Conservation (phyloP, 2,113 vertebrate species). For the Myotis brandtii region DNA sequence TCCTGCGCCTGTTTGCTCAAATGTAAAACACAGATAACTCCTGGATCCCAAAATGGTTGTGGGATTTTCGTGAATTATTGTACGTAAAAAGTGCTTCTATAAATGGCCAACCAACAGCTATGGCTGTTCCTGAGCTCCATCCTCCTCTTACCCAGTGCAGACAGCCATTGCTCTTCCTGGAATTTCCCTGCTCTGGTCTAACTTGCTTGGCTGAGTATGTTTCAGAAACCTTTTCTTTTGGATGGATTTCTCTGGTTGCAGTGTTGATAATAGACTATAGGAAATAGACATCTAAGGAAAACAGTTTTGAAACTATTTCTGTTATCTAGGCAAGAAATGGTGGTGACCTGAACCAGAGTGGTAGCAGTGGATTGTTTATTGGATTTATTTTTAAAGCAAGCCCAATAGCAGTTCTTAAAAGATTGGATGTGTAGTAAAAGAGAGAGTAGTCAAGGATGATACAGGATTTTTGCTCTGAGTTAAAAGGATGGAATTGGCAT, state of each 20-base stretch:
- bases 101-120: background rate
- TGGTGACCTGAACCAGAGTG: background rate
- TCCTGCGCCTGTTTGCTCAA: slow-evolving; percentile 11
- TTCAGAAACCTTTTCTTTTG: slow-evolving; percentile 4
- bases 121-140: background rate
- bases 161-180: background rate
- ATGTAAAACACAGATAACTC: background rate
- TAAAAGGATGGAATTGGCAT: background rate
- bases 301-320: background rate
- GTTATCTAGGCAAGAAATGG: background rate
- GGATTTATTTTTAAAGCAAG: slow-evolving; percentile 3
- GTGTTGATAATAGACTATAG: background rate
- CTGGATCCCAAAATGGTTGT: background rate
- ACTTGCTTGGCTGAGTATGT: background rate
- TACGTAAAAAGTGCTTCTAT: background rate
- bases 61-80: background rate
- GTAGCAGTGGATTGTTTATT: background rate
- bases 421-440: background rate
- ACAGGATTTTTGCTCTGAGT: background rate
- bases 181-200: background rate
- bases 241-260: background rate
- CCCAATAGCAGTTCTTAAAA: background rate
- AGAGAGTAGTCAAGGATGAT: background rate
- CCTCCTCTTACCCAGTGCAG: background rate
- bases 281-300: background rate